phyloP scores from a whole-genome alignment of 2,797 vertebrate genomes.

The Xenentodon cancila region DNA sequence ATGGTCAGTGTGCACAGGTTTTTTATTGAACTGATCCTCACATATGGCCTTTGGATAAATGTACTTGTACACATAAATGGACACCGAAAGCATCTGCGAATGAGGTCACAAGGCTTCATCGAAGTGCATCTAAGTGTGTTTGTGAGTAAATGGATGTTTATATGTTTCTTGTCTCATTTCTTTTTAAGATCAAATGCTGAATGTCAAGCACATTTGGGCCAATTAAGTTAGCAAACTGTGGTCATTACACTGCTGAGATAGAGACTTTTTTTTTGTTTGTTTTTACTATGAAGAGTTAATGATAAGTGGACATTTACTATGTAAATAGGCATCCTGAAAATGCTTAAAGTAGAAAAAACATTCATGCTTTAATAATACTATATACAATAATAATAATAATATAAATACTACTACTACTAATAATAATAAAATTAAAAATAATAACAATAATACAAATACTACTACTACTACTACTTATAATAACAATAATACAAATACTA shows the following conservation, averaged over 20 bases:
- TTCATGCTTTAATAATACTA: no score
- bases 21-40: constrained; percentile 40
- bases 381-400: no score
- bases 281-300: neutral
- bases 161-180: constrained; percentile 24
- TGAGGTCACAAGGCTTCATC: constrained; percentile 54
- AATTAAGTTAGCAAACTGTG: constrained; percentile 19
- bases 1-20: constrained; percentile 29
- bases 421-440: no score
- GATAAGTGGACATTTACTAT: neutral
- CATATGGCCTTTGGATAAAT: constrained; percentile 42
- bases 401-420: no score
- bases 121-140: neutral
- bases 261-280: neutral
- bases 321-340: no score
- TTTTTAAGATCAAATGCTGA: constrained; percentile 58
- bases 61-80: constrained; percentile 33
- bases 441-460: no score
- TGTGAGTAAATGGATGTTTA: constrained; percentile 48
- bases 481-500: no score
- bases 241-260: neutral
- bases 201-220: constrained; percentile 41
- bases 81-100: constrained; percentile 53
- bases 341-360: no score
- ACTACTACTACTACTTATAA: no score